phyloP scores from a whole-genome alignment of 1,140 invertebrate genomes.

The Drosophila azteca region DNA sequence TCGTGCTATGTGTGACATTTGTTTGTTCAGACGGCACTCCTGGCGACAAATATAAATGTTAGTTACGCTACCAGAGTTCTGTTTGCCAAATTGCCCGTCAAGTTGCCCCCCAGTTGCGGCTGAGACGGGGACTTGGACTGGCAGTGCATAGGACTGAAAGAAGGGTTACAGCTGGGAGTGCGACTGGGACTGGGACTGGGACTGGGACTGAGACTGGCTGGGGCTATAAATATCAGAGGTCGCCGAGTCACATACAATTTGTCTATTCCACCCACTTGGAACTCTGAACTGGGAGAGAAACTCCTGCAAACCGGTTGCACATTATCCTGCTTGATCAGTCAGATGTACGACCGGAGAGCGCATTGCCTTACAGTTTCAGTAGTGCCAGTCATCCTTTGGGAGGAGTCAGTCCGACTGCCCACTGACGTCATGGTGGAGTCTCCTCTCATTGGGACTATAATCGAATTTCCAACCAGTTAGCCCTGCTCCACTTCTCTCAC shows the following conservation, averaged over 20 bases:
- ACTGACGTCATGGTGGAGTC: conserved; percentile 47
- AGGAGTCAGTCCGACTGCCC: conserved; percentile 1
- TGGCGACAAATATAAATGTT: conserved; percentile 69
- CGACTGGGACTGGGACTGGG: background rate
- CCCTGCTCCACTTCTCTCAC: conserved; percentile 1
- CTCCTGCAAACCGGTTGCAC: too few species aligned
- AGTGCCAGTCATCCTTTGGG: too few species aligned
- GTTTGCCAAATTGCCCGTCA: conserved; percentile 67
- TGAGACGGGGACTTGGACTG: conserved; percentile 1
- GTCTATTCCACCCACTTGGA: conserved; percentile 22
- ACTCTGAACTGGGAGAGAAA: background rate
- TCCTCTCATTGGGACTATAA: conserved; percentile 70
- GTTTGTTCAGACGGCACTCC: conserved; percentile 64
- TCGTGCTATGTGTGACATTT: conserved; percentile 66
- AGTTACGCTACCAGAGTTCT: conserved; percentile 62
- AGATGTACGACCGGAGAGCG: too few species aligned
- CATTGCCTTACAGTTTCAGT: too few species aligned
- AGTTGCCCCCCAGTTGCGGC: conserved; percentile 30
- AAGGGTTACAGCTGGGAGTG: background rate
- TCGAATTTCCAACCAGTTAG: conserved; percentile 61
- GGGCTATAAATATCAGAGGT: conserved; percentile 53
- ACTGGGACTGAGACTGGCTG: conserved; percentile 9
- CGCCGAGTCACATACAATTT: conserved; percentile 49
- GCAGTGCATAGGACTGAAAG: too few species aligned
- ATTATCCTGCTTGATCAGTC: too few species aligned